Base-by-base conservation (phyloP, 2,797 vertebrate species). In the Lithobates pipiens region DNA sequence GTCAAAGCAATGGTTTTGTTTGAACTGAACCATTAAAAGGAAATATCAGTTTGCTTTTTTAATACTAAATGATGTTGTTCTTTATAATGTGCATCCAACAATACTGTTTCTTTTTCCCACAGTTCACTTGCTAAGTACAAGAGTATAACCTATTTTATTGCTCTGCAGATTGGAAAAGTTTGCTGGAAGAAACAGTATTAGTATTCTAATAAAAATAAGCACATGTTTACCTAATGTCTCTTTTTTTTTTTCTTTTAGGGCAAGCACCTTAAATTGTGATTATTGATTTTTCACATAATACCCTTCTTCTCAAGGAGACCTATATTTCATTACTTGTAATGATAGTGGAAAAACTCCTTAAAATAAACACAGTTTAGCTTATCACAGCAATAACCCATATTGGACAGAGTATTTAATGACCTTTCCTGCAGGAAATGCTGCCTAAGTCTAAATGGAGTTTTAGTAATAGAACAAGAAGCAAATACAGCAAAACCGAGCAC, bases 351-450 rank as follows among this genome's bases (percentile, higher is more conserved):
- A 44, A 27, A 65, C 77, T 46, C 69, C 73, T 80, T 81, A 85
- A 76, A 80, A 81, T 76, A 85, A 85, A 80, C 77, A 80, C 46
- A 81, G 75, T 86, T 83, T 78, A 78, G 69, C 79, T 86, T 82
- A 83, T 73, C 69, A 68, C 74, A 77, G 80, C 75, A 83, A 83
- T 86, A 86, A 83, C 69, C 32, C 42, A 68, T 42, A 78, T 68
- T 86, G 57, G 75, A 72, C 69, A 57, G 44, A 32, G 69, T 73
- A 61, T 83, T 85, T 82, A 86, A 86, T 83, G 75, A 61, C 75
- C 61, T 83, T 74, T 83, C 32, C 80, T 67, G 27, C 39, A 74
- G 85, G 57, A 86, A 83, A 83, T 83, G 75, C 80, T 86, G 85
- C 68, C 68, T 44, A 81, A 80, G 84, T 75, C 46, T 83, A 67